phyloP scores from a whole-genome alignment of 2,888 invertebrate species.

The Camponotus fellah region DNA sequence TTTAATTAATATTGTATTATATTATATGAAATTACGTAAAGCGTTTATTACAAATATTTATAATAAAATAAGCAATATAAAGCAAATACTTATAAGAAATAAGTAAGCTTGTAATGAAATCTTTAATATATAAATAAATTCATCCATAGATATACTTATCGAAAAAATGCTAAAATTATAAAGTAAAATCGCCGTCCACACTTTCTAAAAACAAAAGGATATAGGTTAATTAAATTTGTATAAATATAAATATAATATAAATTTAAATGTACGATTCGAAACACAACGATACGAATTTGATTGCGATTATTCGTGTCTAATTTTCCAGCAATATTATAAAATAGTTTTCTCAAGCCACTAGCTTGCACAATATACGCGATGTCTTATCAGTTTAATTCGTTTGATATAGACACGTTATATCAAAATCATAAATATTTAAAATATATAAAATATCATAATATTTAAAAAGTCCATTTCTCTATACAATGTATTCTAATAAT shows the following conservation, averaged over 20 bases:
- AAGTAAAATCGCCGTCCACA: neutral
- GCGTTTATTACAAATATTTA: no score
- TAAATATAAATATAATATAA: neutral
- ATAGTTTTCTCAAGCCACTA: conserved; percentile 8
- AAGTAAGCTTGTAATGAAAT: neutral
- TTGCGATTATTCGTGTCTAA: neutral
- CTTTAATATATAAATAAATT: neutral
- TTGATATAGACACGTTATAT: neutral
- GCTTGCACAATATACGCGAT: neutral
- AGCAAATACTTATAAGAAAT: no score
- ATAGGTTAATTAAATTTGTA: neutral
- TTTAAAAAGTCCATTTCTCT: neutral
- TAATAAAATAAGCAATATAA: no score
- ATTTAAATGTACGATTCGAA: neutral
- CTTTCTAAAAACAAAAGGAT: neutral
- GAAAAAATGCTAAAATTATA: neutral
- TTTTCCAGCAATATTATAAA: neutral
- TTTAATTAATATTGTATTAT: no score
- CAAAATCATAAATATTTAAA: neutral
- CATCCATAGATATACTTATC: neutral
- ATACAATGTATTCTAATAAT: neutral
- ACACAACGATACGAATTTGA: neutral
- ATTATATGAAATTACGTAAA: no score
- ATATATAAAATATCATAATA: no score
- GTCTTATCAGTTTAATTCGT: neutral